Evolutionary conservation across 2,113 vertebrate species (phyloP), one percentile per base, ranked within the genome.

Genomic region (Pitta sordida): DNA sequence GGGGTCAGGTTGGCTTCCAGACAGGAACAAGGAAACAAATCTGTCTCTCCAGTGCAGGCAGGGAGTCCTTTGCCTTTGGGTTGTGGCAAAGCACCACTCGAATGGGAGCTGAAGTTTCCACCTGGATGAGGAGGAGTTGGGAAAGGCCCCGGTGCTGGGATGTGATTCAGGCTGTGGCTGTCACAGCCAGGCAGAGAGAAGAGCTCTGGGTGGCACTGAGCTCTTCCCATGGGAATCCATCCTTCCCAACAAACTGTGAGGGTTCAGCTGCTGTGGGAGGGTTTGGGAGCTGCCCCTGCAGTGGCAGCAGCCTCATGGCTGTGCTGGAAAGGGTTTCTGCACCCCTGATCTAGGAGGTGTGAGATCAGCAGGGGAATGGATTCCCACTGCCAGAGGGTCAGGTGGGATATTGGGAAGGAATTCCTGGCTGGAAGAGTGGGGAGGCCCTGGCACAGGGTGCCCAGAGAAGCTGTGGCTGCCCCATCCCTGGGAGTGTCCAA

Each of bases 21-120:
- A 26, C 5, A 11, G 2, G 1, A n/a, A 17, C 2, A 37, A 24
- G 1, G 3, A 36, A 49, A 24, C 20, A 4, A 29, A 3, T 8
- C 43, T 81, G 30, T 26, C 44, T 29, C 29, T 12, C 43, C 9
- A 12, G 0, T 19, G 49, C 43, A 34, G 70, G 37, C 13, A 8
- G 32, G 49, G 39, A 18, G 32, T 18, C 24, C 4, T 27, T 26
- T 18, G n/a, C 43, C 34, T 37, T 39, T 10, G 37, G 11, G 26
- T 36, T 8, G 4, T 7, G 7, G n/a, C 1, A 7, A 14, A 49
- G 39, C 15, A 59, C 2, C 65, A 3, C 65, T 49, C 6, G 1
- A 11, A 7, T 9, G 32, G 29, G 29, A 51, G n/a, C 2, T 49
- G 46, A 23, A 59, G 52, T 26, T n/a, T 37, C 46, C 23, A 39